phyloP scores from a whole-genome alignment of 2,797 vertebrate genomes.

The Urosaurus nigricauda region DNA sequence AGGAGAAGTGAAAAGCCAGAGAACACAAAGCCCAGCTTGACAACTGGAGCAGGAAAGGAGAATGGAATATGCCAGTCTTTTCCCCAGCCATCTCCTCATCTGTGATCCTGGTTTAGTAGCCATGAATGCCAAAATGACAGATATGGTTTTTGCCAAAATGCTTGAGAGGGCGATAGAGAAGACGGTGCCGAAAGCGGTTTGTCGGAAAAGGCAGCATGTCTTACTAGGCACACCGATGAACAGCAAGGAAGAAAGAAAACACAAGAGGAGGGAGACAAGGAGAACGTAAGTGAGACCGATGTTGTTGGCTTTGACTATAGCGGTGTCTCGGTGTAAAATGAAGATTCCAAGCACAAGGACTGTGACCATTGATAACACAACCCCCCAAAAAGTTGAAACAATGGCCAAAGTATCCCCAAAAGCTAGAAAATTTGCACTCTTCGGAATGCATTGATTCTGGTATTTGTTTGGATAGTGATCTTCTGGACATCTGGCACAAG shows the following conservation, averaged over 20 bases:
- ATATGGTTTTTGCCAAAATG: slow-evolving; percentile 14
- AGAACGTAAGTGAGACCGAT: slow-evolving; percentile 1
- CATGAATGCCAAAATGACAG: background rate
- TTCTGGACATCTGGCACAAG: background rate
- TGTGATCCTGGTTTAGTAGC: slow-evolving; percentile 3
- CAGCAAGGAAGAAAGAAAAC: background rate
- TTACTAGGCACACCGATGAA: background rate
- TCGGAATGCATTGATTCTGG: background rate
- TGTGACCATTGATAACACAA: background rate
- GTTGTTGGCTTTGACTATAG: slow-evolving; percentile 31
- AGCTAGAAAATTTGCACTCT: background rate
- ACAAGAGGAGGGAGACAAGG: background rate
- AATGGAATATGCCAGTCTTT: background rate
- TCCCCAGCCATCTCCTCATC: background rate
- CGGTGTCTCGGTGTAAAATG: background rate
- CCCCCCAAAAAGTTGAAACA: too few relatives aligned
- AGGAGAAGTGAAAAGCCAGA: background rate
- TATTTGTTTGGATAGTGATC: background rate
- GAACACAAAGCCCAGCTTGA: background rate
- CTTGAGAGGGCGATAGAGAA: background rate
- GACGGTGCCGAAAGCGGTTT: background rate
- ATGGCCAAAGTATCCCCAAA: slow-evolving; percentile 9
- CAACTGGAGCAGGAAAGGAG: background rate
- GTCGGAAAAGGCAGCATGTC: background rate
- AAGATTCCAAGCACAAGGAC: background rate